phyloP scores from a whole-genome alignment of 1,140 invertebrate genomes.

The Meloidogyne exigua region DNA sequence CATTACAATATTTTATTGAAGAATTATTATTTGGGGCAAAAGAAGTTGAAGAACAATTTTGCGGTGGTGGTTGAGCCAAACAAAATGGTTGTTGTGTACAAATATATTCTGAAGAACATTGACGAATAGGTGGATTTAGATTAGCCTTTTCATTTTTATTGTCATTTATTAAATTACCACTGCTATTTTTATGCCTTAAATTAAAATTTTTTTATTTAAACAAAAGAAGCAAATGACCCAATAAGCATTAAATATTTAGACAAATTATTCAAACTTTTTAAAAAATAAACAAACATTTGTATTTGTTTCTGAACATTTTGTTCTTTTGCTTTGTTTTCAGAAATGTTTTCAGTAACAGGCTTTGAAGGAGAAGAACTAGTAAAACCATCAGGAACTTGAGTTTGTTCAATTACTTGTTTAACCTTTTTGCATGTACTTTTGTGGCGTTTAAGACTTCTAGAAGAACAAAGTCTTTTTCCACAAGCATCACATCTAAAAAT shows the following conservation, averaged over 20 bases:
- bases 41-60: background rate
- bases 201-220: background rate
- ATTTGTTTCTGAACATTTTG: background rate
- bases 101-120: background rate
- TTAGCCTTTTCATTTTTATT: background rate
- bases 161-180: background rate
- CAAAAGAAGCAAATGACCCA: no score
- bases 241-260: no score
- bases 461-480: constrained; percentile 16
- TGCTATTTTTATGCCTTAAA: background rate
- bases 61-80: background rate
- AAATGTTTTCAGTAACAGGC: background rate
- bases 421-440: constrained; percentile 17
- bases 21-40: background rate
- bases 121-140: background rate
- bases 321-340: background rate
- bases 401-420: constrained; percentile 11
- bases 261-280: no score
- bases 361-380: background rate
- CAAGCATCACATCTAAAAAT: constrained; percentile 13
- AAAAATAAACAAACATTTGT: constrained; percentile 1
- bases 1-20: background rate
- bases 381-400: background rate
- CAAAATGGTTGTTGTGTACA: background rate
- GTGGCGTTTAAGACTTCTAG: constrained; percentile 26